These are phyloP conservation scores for Cherax destructor DNA, from an alignment of 1,140 invertebrate genomes.

Conservation along the genomic window DNA sequence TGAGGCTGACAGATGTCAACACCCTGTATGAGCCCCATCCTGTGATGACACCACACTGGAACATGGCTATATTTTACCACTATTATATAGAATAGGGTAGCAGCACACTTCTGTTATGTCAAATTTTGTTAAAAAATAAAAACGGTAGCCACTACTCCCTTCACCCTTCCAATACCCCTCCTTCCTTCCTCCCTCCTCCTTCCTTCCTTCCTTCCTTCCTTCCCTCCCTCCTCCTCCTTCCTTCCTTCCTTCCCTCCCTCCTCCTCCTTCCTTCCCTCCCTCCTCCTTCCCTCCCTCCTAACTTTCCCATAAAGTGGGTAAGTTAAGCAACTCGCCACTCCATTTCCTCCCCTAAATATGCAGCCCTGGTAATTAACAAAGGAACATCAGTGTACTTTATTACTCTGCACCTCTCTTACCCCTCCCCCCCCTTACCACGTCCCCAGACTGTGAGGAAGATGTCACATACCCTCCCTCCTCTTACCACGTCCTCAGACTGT, in stretches of 20 bases:
- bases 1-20: too few relatives aligned
- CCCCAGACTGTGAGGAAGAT: too few relatives aligned
- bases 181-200: neutral
- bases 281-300: conserved; percentile 2
- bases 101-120: too few relatives aligned
- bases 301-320: neutral
- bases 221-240: neutral
- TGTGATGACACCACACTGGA: too few relatives aligned
- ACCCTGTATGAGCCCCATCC: too few relatives aligned
- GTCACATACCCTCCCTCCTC: too few relatives aligned
- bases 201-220: neutral
- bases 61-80: too few relatives aligned
- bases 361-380: conserved; percentile 30
- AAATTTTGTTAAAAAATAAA: neutral
- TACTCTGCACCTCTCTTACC: neutral
- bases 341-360: conserved; percentile 15
- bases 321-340: neutral
- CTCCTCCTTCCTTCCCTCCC: neutral
- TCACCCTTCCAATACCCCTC: neutral
- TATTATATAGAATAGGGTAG: too few relatives aligned
- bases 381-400: conserved; percentile 24
- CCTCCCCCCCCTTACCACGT: too few relatives aligned
- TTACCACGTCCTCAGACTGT: too few relatives aligned
- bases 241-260: neutral
- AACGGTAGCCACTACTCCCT: neutral